A percentile compares a stretch with the other conserved stretches of the same genome.
These are phyloP conservation scores for Athene noctua DNA, from an alignment of 2,113 vertebrate species.

Conservation along the genomic window DNA sequence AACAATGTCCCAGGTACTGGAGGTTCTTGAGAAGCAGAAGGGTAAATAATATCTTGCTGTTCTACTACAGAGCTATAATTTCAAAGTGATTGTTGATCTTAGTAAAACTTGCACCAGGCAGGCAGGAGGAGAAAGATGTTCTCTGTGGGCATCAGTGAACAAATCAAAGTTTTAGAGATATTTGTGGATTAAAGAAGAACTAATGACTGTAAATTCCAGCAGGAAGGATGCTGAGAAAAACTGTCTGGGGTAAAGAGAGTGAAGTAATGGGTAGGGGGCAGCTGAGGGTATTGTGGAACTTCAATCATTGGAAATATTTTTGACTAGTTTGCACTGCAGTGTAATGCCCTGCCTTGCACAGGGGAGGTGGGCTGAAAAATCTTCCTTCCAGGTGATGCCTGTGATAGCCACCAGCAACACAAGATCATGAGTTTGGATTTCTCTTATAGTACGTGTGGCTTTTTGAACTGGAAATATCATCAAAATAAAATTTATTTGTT, in stretches of 20 bases:
- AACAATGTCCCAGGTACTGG: background rate
- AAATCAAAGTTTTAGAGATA: background rate
- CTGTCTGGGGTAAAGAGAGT: background rate
- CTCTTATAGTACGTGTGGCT: accelerated
- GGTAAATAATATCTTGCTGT: background rate
- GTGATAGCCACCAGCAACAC: background rate
- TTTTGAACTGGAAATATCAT: background rate
- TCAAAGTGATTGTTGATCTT: background rate
- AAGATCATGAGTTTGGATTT: background rate
- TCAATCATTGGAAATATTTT: background rate
- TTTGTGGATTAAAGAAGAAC: background rate
- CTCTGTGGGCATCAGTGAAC: background rate
- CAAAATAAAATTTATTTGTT: background rate
- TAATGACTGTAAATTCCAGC: background rate
- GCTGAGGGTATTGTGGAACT: background rate
- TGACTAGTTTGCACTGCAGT: accelerated
- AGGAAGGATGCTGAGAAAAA: background rate
- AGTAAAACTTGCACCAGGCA: background rate
- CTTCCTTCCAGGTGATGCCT: background rate
- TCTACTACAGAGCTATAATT: background rate
- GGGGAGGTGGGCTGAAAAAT: background rate
- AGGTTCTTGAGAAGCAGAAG: background rate
- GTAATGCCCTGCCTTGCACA: background rate
- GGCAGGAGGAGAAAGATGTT: background rate
- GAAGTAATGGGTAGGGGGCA: background rate